A percentile compares a stretch with the other conserved stretches of the same genome.
phyloP scores from a whole-genome alignment of 1,140 invertebrate genomes.

The Uloborus diversus region DNA sequence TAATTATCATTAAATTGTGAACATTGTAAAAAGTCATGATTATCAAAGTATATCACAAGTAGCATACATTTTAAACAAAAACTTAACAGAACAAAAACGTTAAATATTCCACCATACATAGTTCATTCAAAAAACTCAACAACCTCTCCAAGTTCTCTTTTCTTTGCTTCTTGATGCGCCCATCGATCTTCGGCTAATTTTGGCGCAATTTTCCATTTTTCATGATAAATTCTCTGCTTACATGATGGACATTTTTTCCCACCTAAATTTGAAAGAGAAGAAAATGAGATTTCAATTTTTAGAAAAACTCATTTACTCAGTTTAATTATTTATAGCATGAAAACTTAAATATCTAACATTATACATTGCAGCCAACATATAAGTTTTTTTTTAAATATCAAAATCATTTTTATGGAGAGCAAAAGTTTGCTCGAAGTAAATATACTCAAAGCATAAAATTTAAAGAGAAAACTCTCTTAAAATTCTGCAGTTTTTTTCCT shows the following conservation, averaged over 20 bases:
- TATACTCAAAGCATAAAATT: too few species aligned
- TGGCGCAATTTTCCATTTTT: constrained; percentile 78
- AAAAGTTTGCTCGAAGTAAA: too few species aligned
- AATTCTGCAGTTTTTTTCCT: too few species aligned
- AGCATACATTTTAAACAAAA: not conserved
- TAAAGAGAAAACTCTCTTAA: too few species aligned
- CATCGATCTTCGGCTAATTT: constrained; percentile 78
- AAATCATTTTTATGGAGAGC: too few species aligned
- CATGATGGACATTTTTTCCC: constrained; percentile 74
- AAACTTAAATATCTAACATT: too few species aligned
- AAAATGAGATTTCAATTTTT: not conserved
- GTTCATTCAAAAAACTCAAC: constrained; percentile 68
- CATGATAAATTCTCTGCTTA: constrained; percentile 75
- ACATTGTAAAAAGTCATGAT: not conserved
- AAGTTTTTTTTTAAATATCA: too few species aligned
- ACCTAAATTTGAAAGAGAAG: constrained; percentile 63
- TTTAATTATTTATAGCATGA: too few species aligned
- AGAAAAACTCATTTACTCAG: too few species aligned
- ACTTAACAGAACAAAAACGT: too few species aligned
- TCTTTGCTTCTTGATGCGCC: constrained; percentile 80
- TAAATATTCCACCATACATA: too few species aligned
- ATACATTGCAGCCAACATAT: too few species aligned
- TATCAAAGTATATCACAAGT: not conserved
- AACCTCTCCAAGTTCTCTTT: constrained; percentile 79
- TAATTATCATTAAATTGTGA: not conserved